Evolutionary conservation across 1,140 invertebrate genomes (phyloP).

Genomic region (Formica selysi): DNA sequence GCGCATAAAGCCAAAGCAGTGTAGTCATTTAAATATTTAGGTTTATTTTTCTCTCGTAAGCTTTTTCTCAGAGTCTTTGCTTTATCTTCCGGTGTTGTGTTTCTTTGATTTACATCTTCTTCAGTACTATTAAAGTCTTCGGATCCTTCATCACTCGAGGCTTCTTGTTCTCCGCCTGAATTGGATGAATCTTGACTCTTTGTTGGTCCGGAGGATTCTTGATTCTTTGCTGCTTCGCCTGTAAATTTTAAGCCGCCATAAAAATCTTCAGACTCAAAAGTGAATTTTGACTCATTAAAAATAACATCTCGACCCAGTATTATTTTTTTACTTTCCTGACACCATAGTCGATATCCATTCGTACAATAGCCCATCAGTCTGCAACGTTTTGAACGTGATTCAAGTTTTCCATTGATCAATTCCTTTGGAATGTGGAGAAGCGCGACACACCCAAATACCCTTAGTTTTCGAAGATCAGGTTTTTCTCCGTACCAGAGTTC

Average conservation of each 20-base stretch:
- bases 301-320: not conserved
- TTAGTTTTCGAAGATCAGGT: not conserved
- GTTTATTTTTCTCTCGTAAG: not conserved
- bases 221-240: not conserved
- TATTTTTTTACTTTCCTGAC: not conserved
- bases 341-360: not conserved
- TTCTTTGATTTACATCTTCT: not conserved
- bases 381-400: not conserved
- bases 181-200: not conserved
- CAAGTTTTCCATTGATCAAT: not conserved
- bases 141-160: not conserved
- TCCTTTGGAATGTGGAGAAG: not conserved
- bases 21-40: conserved; percentile 35
- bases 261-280: not conserved
- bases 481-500: not conserved
- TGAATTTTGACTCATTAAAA: not conserved
- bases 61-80: not conserved
- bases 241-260: not conserved
- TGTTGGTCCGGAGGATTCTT: not conserved
- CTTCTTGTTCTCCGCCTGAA: not conserved
- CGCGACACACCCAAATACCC: not conserved
- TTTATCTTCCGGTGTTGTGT: not conserved
- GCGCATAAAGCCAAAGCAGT: conserved; percentile 42
- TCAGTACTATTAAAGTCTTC: no score
- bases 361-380: not conserved